phyloP scores from a whole-genome alignment of 1,140 invertebrate species.

The Neocloeon triangulifer region DNA sequence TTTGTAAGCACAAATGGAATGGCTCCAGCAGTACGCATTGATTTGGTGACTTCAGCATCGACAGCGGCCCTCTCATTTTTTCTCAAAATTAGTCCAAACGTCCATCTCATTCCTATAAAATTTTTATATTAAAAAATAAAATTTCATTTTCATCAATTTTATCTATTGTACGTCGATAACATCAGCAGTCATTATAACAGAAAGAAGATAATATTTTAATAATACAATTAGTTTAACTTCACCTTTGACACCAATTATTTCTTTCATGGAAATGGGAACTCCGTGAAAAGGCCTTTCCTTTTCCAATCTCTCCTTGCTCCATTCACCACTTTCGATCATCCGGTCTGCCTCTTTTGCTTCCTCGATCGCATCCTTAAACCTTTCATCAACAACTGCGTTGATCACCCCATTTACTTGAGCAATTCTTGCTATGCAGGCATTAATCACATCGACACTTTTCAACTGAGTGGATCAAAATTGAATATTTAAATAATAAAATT shows the following conservation, averaged over 20 bases:
- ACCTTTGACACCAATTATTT: constrained; percentile 33
- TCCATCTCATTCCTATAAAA: constrained; percentile 24
- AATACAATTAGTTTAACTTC: too few species aligned
- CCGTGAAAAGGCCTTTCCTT: constrained; percentile 25
- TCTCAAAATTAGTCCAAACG: constrained; percentile 34
- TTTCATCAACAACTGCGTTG: constrained; percentile 60
- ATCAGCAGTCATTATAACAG: too few species aligned
- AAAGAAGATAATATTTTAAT: too few species aligned
- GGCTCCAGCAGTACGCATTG: constrained; percentile 51
- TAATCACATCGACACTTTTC: constrained; percentile 44
- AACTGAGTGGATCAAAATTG: constrained; percentile 15
- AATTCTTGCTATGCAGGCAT: constrained; percentile 51
- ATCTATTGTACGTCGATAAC: too few species aligned
- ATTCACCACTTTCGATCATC: constrained; percentile 26
- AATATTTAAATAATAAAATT: too few species aligned
- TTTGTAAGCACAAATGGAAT: constrained; percentile 77
- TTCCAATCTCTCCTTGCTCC: constrained; percentile 24
- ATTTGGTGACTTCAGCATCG: constrained; percentile 45
- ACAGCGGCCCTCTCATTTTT: constrained; percentile 31
- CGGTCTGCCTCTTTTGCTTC: constrained; percentile 51
- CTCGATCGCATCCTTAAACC: constrained; percentile 47
- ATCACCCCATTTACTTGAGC: constrained; percentile 51
- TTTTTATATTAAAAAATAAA: too few species aligned
- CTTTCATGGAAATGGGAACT: constrained; percentile 64
- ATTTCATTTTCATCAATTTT: too few species aligned